Evolutionary conservation across 2,888 invertebrate genomes (phyloP).

Genomic region (Xiphydria camelus): DNA sequence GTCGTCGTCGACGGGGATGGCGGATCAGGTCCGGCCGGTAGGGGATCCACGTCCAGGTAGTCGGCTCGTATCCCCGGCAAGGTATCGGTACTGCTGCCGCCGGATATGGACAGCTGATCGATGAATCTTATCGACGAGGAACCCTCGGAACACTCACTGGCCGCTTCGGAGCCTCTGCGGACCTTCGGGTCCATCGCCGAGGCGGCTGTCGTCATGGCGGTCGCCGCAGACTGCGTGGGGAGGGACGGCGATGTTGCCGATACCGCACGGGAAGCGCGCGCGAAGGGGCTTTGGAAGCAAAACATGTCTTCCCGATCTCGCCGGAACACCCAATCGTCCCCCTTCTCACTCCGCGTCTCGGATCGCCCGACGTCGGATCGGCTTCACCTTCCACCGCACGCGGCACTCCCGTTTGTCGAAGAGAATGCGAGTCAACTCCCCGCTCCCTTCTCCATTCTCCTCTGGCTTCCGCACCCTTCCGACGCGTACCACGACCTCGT

Average conservation of each 20-base stretch:
- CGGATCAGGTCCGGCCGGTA: constrained; percentile 42
- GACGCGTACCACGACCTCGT: too few species aligned
- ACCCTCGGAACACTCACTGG: constrained; percentile 48
- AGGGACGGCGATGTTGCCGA: constrained; percentile 24
- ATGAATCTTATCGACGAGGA: constrained; percentile 50
- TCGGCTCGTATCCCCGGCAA: constrained; percentile 49
- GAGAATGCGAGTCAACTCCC: too few species aligned
- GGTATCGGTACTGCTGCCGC: constrained; percentile 52
- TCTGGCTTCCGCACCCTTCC: too few species aligned
- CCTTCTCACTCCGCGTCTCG: too few species aligned
- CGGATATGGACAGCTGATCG: constrained; percentile 50
- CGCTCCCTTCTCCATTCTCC: too few species aligned
- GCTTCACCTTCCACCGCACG: too few species aligned
- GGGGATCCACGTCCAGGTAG: constrained; percentile 47
- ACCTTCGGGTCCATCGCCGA: not conserved
- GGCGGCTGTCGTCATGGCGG: not conserved
- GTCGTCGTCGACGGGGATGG: constrained; percentile 13
- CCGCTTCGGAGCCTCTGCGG: constrained; percentile 45
- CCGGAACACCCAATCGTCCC: too few species aligned
- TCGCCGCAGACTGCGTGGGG: constrained; percentile 22
- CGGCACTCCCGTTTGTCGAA: too few species aligned
- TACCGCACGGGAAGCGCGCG: constrained; percentile 45
- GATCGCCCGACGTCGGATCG: too few species aligned
- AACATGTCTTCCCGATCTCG: too few species aligned
- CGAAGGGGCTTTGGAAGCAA: constrained; percentile 56